Evolutionary conservation across 2,797 vertebrate genomes (phyloP), one percentile per base, ranked within the genome.

Genomic region (Pogonophryne albipinna): DNA sequence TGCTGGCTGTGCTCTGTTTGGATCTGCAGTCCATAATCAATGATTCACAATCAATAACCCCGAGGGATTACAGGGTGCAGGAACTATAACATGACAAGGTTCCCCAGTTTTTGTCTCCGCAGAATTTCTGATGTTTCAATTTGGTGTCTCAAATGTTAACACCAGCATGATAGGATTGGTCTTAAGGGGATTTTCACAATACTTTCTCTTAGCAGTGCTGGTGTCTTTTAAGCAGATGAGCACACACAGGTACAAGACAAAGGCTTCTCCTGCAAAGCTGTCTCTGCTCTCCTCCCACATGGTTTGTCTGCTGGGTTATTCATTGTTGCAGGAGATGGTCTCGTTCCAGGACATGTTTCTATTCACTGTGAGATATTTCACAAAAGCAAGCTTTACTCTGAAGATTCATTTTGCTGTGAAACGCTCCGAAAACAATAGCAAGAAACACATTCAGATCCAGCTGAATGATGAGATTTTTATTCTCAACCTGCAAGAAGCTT

Each of bases 211-310:
- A 42, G 45, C 74, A 47, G 41, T 64, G 66, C 34, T 38, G 34
- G 34, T 38, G 34, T 38, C 8, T 38, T 65, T 69, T 23, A 76
- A 51, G 57, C 66, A 67, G 66, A 74, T 74, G 65, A 82, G 64
- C 46, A 50, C 68, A 79, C 67, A 50, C 61, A 74, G 71, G 55
- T 66, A 45, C 34, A 52, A 57, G 68, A 79, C 70, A 77, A 84
- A 78, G 56, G 73, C 66, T 62, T 69, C 78, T 62, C 46, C 66
- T 47, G 62, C 64, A 52, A 71, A 74, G 61, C 73, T 55, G 66
- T 74, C 66, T 79, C 61, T 68, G 55, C 79, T 82, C 55, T 79
- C 85, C 65, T 69, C 79, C 81, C 79, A 87, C 85, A 66, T 55
- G 70, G 46, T 74, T 79, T 87, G 73, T 87, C 81, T 82, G 59